Evolutionary conservation across 2,888 invertebrate species (phyloP), one percentile per base, ranked within the genome.

Genomic region (Xestia xanthographa): DNA sequence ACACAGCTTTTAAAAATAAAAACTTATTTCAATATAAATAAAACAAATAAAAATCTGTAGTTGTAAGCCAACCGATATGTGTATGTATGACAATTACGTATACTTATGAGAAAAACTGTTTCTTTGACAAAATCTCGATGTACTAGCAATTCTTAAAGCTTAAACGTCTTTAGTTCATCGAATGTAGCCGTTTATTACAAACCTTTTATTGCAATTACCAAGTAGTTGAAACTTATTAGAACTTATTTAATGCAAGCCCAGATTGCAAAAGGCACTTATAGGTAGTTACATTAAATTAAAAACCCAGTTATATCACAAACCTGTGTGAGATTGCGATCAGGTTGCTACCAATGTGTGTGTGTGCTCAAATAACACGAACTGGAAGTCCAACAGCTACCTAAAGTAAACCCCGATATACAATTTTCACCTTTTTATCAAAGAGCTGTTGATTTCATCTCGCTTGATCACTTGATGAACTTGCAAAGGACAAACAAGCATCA

Each of bases 401-500:
- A 85, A 82, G 38, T 56, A 58, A 70, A 67, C 65, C 45, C 67
- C 66, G 84, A 74, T 86, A 87, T 50, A 66, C 87, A 75, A 92
- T 90, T 91, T 88, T 88, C 80, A 88, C 77, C 91, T 91, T 85
- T 91, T 89, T 89, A 82, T 71, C 77, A 76, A 87, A 80, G 84
- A 68, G 34, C 72, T 72, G 90, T 88, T 77, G 89, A 91, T 85
- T 88, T 84, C 73, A 89, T 92, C 83, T 93, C 72, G 91, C 87
- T 90, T 88, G 90, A 82, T 86, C 68, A 81, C 69, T 79, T 74
- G n/a, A 68, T 72, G 71, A 66, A 69, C 75, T 82, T 87, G 87
- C 80, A 86, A 89, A 90, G 89, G 90, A 92, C 91, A 93, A 92
- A 92, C 88, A 91, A 92, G 89, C 89, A 91, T 92, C 90, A 92